Percentiles rank a stretch among this genome's conserved stretches.
phyloP scores from a whole-genome alignment of 1,140 invertebrate species.

The Camponotus pennsylvanicus region DNA sequence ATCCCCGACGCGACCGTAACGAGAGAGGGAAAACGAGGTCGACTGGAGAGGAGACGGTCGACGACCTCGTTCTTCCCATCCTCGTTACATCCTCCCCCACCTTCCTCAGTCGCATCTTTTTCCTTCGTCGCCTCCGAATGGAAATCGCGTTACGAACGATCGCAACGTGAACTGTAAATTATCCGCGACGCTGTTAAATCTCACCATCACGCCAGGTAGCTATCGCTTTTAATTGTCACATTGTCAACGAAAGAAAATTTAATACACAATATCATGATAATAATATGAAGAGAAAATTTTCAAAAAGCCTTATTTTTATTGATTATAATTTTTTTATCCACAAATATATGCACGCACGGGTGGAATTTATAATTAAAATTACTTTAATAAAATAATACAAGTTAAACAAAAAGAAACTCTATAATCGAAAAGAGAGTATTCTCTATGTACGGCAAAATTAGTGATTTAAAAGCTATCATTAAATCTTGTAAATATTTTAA shows the following conservation, averaged over 20 bases:
- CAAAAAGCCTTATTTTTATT: not conserved
- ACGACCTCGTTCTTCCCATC: constrained; percentile 17
- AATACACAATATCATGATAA: not conserved
- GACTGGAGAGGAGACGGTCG: constrained; percentile 40
- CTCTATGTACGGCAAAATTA: not conserved
- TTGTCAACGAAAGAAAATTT: not conserved
- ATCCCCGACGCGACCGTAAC: constrained; percentile 17
- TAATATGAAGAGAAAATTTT: not conserved
- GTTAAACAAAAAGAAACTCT: not conserved
- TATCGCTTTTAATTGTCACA: constrained; percentile 28
- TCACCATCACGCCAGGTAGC: not conserved
- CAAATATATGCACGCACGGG: not conserved
- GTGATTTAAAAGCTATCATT: not conserved
- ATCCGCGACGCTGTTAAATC: constrained; percentile 40
- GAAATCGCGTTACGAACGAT: constrained; percentile 47
- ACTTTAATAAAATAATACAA: not conserved
- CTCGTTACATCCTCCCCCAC: constrained; percentile 16
- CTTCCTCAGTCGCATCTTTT: constrained; percentile 24
- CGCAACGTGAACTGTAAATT: constrained; percentile 36
- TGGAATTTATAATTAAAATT: not conserved
- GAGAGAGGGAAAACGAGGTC: constrained; percentile 33
- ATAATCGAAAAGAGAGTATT: not conserved
- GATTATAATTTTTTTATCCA: not conserved
- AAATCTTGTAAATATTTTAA: not conserved
- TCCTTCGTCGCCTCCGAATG: constrained; percentile 41